Evolutionary conservation across 2,113 vertebrate genomes (phyloP), one percentile per base, ranked within the genome.

Genomic region (Varanus komodoensis): DNA sequence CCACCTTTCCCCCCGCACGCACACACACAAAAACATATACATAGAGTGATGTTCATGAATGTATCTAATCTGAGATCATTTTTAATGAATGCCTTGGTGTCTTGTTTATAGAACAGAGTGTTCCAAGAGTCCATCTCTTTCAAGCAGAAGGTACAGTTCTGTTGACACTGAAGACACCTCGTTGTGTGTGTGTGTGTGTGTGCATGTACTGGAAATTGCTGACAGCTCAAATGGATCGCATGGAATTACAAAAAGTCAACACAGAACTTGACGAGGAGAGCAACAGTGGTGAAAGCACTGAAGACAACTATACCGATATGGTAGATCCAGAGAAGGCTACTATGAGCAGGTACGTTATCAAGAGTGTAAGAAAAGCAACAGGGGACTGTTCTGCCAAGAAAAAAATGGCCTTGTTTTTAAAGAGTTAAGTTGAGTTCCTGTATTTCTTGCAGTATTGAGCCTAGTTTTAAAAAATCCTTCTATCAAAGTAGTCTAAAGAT

Each of bases 201-300:
- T 29, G 83, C 75, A 94, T 86, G 95, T 93, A 91, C 82, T 93
- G 91, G 89, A 95, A 97, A 97, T 93, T 25, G 3, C 95, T 97
- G 96, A 96, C 92, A 34, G 0, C 89, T 94, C 94, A 96, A 95
- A 98, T 98, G 98, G 98, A 99, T 94, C 98, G 98, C 27, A 96
- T 99, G 98, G 99, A 99, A 95, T 97, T 99, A 77, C 97, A 97
- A 91, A 98, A 98, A 96, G 98, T 99, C 95, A 97, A 97, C 96
- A 98, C 96, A 0, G 97, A 98, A 93, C 97, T 91, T 1, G 98
- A 99, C 4, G 97, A 98, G 0, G 98, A 99, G 79, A 98, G 97
- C 95, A 96, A 93, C 96, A 99, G 99, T 38, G 97, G 94, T 17
- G 97, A 98, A 90, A 99, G 99, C 94, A 95, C 97, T 3, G 98